Conservation (phyloP, 2,797 vertebrate species). For the Sebastes steindachneri region DNA sequence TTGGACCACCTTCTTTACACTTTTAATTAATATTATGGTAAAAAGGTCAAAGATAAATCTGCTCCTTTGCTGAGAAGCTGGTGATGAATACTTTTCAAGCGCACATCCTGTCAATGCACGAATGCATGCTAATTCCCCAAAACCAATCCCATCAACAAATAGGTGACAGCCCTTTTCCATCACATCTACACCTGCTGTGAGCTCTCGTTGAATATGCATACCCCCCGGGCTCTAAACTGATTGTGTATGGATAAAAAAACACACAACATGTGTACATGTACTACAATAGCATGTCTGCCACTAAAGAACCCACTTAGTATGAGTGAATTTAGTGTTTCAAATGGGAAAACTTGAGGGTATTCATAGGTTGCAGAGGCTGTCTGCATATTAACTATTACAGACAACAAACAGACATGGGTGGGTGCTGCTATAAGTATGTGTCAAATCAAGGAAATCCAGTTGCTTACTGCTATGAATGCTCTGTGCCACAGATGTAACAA, state of each 20-base stretch:
- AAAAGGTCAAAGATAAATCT: neutral
- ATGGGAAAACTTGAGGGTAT: conserved; percentile 1
- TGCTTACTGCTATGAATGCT: conserved; percentile 19
- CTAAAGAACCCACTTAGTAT: neutral
- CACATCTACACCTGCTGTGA: conserved; percentile 19
- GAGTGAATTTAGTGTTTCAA: conserved; percentile 10
- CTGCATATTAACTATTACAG: conserved; percentile 34
- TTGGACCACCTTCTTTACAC: neutral
- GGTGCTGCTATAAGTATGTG: conserved; percentile 30
- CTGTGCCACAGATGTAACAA: conserved; percentile 22
- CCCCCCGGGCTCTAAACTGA: neutral
- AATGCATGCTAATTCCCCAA: conserved; percentile 28
- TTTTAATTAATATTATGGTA: neutral
- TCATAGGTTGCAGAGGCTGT: conserved; percentile 19
- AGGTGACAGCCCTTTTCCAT: neutral
- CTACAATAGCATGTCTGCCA: neutral
- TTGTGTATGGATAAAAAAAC: neutral
- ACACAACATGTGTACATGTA: neutral
- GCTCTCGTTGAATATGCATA: neutral
- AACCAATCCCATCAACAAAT: conserved; percentile 16
- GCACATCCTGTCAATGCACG: conserved; percentile 55
- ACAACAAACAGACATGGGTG: conserved; percentile 33
- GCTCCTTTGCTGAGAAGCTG: neutral
- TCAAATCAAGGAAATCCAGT: conserved; percentile 35
- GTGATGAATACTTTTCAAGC: conserved; percentile 41